A percentile compares a stretch with the other conserved stretches of the same genome.
These are phyloP conservation scores for Orestias chungarensis DNA, from an alignment of 2,797 vertebrate genomes.

Conservation along the genomic window DNA sequence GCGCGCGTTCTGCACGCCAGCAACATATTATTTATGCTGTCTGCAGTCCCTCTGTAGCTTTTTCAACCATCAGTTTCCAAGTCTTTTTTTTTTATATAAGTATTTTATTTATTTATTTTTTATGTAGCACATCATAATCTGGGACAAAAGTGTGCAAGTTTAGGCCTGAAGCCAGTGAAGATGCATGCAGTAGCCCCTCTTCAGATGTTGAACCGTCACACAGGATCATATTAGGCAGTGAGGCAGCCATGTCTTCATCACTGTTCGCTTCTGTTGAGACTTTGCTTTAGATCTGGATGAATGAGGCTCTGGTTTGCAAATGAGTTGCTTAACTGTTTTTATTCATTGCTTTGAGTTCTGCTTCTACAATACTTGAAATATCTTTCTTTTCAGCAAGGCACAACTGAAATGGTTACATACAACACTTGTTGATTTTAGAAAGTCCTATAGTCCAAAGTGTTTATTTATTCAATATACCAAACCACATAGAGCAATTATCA, in stretches of 20 bases:
- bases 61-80: constrained; percentile 13
- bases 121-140: constrained; percentile 43
- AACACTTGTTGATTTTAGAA: constrained; percentile 49
- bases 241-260: constrained; percentile 39
- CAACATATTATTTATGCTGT: constrained; percentile 75
- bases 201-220: constrained; percentile 33
- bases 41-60: constrained; percentile 63
- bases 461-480: constrained; percentile 1
- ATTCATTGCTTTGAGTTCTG: neutral
- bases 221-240: constrained; percentile 40
- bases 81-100: no score
- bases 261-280: constrained; percentile 36
- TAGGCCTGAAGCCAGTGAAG: no score
- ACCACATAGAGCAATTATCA: constrained; percentile 5
- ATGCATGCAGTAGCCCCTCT: constrained; percentile 23
- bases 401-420: constrained; percentile 11
- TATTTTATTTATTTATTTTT: no score
- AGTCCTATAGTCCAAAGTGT: constrained; percentile 27
- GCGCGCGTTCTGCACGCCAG: constrained; percentile 44
- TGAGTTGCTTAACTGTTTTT: constrained; percentile 6
- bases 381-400: neutral
- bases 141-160: no score
- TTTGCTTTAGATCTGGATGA: constrained; percentile 34
- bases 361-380: neutral
- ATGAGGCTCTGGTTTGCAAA: constrained; percentile 19